phyloP scores from a whole-genome alignment of 30 jellyfish, hydroid and myxozoan genomes.

The Turritopsis rubra region DNA sequence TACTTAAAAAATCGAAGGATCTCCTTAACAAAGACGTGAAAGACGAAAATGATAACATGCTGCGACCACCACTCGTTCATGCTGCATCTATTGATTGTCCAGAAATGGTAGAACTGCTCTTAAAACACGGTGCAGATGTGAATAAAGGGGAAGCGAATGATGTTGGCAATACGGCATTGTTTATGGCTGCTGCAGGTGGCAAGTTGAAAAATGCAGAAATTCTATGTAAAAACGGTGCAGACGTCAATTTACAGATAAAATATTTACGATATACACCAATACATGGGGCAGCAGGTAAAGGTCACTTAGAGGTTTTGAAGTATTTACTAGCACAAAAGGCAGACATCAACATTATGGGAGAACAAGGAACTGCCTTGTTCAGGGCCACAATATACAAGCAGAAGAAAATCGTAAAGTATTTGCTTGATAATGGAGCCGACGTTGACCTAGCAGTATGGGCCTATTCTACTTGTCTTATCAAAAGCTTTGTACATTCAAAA shows the following conservation, averaged over 20 bases:
- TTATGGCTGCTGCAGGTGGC: neutral
- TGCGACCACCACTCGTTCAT: neutral
- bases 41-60: neutral
- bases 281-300: neutral
- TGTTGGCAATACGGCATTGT: conserved; percentile 1
- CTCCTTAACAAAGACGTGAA: neutral
- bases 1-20: neutral
- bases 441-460: neutral
- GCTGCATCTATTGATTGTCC: neutral
- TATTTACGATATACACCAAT: neutral
- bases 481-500: neutral
- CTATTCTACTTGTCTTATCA: neutral
- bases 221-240: neutral
- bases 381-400: neutral
- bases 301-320: neutral
- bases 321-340: neutral
- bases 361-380: neutral
- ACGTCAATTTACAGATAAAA: neutral
- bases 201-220: neutral
- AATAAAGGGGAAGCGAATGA: conserved; percentile 3
- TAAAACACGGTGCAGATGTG: conserved; percentile 6
- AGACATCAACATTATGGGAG: conserved; percentile 3
- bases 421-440: conserved; percentile 13
- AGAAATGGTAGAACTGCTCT: neutral
- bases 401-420: neutral